These are phyloP conservation scores for Mormoops blainvillei DNA, from an alignment of 2,113 vertebrate species.

Conservation along the genomic window DNA sequence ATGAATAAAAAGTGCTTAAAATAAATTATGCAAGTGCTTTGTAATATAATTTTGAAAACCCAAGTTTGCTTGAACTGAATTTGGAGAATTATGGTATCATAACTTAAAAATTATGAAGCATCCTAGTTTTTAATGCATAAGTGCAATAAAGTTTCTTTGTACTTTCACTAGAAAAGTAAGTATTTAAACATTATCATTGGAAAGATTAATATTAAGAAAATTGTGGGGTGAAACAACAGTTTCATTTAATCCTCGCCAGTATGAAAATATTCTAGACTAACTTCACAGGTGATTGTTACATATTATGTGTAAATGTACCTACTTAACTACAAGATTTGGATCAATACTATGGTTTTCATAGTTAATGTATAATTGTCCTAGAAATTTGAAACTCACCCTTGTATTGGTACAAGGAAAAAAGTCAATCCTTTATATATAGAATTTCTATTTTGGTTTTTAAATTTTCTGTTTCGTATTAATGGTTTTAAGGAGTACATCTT, in stretches of 20 bases:
- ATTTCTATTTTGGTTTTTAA: slow-evolving; percentile 2
- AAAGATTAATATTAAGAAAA: slow-evolving; percentile 15
- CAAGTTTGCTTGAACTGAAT: background rate
- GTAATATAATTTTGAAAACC: background rate
- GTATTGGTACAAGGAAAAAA: background rate
- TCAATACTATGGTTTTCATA: background rate
- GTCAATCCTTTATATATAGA: background rate
- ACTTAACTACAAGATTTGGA: background rate
- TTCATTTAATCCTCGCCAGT: background rate
- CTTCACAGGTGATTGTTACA: background rate
- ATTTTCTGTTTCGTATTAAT: slow-evolving; percentile 23
- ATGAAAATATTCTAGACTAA: background rate
- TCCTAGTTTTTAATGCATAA: background rate
- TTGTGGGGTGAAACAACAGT: background rate
- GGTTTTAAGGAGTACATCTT: slow-evolving; percentile 18
- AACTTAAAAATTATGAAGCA: background rate
- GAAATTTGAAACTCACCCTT: slow-evolving; percentile 10
- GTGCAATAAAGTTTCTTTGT: background rate
- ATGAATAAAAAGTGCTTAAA: background rate
- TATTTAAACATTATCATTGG: background rate
- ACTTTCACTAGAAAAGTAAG: background rate
- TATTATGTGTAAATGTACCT: background rate
- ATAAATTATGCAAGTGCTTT: background rate
- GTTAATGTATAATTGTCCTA: slow-evolving; percentile 15
- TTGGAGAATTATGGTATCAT: background rate